Conservation (phyloP, 1,140 invertebrate genomes). For the Sitophilus oryzae region DNA sequence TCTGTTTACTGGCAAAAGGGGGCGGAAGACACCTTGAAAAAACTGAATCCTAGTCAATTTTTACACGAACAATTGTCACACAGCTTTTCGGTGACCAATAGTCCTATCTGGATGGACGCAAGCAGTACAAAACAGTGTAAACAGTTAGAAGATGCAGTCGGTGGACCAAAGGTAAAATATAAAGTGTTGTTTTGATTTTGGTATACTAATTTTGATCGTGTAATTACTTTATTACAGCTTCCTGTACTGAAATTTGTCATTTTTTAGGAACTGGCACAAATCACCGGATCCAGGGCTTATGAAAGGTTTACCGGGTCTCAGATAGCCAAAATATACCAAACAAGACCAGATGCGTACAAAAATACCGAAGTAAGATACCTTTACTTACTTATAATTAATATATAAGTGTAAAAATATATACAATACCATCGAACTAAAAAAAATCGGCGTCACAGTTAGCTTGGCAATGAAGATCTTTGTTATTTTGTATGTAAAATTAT, state of each 20-base stretch:
- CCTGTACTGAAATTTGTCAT: constrained; percentile 1
- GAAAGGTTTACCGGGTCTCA: constrained; percentile 92
- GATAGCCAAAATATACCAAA: constrained; percentile 81
- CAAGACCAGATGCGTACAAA: constrained; percentile 66
- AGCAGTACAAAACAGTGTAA: constrained; percentile 78
- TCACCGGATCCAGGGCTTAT: constrained; percentile 89
- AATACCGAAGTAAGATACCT: constrained; percentile 63
- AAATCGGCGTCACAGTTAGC: no score
- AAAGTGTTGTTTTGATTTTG: neutral
- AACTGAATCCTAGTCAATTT: constrained; percentile 67
- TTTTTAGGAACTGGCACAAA: constrained; percentile 64
- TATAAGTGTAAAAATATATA: no score
- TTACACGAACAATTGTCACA: constrained; percentile 76
- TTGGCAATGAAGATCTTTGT: no score
- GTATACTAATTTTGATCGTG: neutral
- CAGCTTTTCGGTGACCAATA: constrained; percentile 70
- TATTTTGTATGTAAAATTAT: no score
- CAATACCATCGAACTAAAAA: no score
- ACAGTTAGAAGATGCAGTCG: constrained; percentile 71
- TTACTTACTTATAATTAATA: neutral
- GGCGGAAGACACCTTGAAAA: constrained; percentile 57
- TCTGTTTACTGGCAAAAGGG: constrained; percentile 89
- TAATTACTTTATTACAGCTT: neutral
- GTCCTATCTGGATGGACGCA: constrained; percentile 97
- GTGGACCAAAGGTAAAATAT: constrained; percentile 61